Evolutionary conservation across 1,140 invertebrate genomes (phyloP).

Genomic region (Parasteatoda tepidariorum): DNA sequence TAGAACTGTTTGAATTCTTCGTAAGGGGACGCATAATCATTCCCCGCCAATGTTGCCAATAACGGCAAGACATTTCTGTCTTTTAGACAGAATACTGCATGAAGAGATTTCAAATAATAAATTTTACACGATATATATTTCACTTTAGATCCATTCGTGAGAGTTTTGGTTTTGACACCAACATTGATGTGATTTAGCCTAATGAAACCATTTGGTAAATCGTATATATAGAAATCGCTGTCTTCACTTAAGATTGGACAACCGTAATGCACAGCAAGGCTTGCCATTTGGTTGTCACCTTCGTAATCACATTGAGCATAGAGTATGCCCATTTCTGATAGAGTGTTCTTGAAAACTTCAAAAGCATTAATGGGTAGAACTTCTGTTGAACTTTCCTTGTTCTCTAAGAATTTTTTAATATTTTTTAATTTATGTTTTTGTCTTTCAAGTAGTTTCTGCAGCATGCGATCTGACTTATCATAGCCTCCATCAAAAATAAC

Average conservation of each 20-base stretch:
- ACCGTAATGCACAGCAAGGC: conserved; percentile 78
- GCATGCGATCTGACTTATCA: conserved; percentile 79
- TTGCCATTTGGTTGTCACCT: conserved; percentile 86
- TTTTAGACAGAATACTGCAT: conserved; percentile 76
- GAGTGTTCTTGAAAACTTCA: conserved; percentile 78
- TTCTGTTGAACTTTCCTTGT: conserved; percentile 15
- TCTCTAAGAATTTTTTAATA: conserved; percentile 62
- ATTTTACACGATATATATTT: conserved; percentile 75
- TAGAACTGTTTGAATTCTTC: conserved; percentile 79
- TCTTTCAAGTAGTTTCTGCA: conserved; percentile 77
- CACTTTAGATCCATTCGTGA: conserved; percentile 5
- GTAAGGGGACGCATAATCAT: conserved; percentile 81
- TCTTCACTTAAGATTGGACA: conserved; percentile 90
- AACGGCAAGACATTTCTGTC: conserved; percentile 78
- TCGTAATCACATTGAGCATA: conserved; percentile 83
- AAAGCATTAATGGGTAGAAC: conserved; percentile 72
- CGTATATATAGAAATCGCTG: conserved; percentile 91
- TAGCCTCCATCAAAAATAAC: conserved; percentile 84
- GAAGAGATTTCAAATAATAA: conserved; percentile 78
- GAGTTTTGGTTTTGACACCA: conserved; percentile 42
- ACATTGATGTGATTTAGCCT: conserved; percentile 78
- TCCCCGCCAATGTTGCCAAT: conserved; percentile 83
- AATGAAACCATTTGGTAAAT: conserved; percentile 78
- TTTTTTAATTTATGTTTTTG: conserved; percentile 75
- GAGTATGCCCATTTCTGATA: conserved; percentile 75